Evolutionary conservation across 1,140 invertebrate species (phyloP).

Genomic region (Meloidogyne chitwoodi): DNA sequence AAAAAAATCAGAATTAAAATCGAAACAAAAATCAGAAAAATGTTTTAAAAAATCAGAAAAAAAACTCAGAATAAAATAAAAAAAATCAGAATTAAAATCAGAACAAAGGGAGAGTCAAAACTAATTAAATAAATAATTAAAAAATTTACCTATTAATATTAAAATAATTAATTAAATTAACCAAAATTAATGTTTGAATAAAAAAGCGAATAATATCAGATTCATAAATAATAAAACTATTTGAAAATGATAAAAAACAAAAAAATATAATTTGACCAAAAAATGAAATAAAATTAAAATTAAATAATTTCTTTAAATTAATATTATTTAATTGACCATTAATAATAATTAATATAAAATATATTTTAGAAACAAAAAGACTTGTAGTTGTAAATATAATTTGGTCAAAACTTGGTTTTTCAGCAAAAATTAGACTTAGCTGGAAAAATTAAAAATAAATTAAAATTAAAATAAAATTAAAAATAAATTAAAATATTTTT

Average conservation of each 20-base stretch:
- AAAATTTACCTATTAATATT: neutral
- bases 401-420: neutral
- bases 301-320: neutral
- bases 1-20: too few relatives aligned
- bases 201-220: constrained; percentile 20
- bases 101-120: too few relatives aligned
- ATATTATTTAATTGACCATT: neutral
- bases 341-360: too few relatives aligned
- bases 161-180: neutral
- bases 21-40: too few relatives aligned
- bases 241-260: constrained; percentile 12
- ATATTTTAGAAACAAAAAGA: constrained; percentile 7
- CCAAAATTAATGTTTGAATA: neutral
- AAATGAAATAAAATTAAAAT: neutral
- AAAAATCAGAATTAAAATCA: too few relatives aligned
- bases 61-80: too few relatives aligned
- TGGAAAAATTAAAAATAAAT: constrained; percentile 2
- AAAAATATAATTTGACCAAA: constrained; percentile 1
- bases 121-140: neutral
- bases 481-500: constrained; percentile 2
- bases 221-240: constrained; percentile 33
- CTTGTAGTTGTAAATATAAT: neutral
- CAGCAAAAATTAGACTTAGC: constrained; percentile 11
- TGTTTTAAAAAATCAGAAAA: too few relatives aligned
- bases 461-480: too few relatives aligned